Evolutionary conservation across 1,140 invertebrate genomes (phyloP).

Genomic region (Pseudomyrmex flavicornis): DNA sequence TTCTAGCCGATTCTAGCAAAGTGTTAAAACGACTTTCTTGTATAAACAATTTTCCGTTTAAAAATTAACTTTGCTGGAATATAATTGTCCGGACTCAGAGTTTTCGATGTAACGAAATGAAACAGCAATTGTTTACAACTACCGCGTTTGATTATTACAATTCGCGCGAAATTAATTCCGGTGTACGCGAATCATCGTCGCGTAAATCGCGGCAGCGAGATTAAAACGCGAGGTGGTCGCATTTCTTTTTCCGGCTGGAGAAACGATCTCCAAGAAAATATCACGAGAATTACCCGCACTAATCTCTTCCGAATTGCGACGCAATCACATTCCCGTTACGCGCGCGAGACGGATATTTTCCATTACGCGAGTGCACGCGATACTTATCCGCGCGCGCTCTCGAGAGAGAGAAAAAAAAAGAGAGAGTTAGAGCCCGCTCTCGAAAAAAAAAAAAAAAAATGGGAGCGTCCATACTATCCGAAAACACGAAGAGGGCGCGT

Average conservation of each 20-base stretch:
- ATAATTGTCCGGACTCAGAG: too few species aligned
- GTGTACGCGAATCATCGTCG: conserved; percentile 3
- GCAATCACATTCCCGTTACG: conserved; percentile 28
- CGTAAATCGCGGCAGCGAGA: conserved; percentile 34
- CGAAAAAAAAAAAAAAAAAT: not conserved
- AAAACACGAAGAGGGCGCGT: conserved; percentile 63
- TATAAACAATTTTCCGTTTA: too few species aligned
- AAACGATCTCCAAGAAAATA: not conserved
- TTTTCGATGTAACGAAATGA: not conserved
- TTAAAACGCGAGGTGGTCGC: conserved; percentile 31
- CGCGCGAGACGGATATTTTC: conserved; percentile 23
- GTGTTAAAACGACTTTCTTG: too few species aligned
- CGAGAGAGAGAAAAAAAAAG: not conserved
- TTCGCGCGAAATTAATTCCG: conserved; percentile 41
- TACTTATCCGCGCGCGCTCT: not conserved
- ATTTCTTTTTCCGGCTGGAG: not conserved
- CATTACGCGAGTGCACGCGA: conserved; percentile 32
- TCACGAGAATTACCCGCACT: conserved; percentile 22
- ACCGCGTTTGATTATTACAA: conserved; percentile 14
- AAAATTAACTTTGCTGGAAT: too few species aligned
- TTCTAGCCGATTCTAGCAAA: not conserved
- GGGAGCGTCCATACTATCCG: not conserved
- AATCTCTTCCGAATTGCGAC: conserved; percentile 14
- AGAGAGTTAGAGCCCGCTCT: conserved; percentile 6
- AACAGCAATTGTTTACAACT: not conserved